These are phyloP conservation scores for Papilio glaucus DNA, from an alignment of 1,140 invertebrate species.

Conservation along the genomic window DNA sequence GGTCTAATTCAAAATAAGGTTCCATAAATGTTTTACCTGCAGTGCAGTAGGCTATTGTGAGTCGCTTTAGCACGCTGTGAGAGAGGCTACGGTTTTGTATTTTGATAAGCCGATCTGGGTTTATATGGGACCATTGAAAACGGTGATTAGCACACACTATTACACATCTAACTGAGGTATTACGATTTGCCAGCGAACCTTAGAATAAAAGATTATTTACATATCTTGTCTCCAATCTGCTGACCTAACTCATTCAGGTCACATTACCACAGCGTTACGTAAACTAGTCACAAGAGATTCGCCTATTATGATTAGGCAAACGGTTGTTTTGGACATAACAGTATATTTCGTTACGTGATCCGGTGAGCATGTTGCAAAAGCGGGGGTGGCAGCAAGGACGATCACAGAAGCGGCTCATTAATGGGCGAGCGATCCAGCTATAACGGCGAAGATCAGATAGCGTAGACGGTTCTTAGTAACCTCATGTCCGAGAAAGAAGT, in stretches of 20 bases:
- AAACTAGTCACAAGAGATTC: conserved; percentile 31
- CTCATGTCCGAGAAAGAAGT: conserved; percentile 15
- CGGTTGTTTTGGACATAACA: conserved; percentile 37
- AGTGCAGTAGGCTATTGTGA: no score
- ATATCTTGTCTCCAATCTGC: conserved; percentile 2
- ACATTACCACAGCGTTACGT: conserved; percentile 11
- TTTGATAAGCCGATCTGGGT: no score
- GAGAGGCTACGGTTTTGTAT: no score
- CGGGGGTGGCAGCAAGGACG: conserved; percentile 47
- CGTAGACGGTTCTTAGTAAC: conserved; percentile 24
- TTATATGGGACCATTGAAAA: no score
- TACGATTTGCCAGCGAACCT: no score
- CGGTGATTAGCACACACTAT: background rate
- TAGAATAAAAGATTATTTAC: background rate
- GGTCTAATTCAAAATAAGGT: background rate
- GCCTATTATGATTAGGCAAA: conserved; percentile 36
- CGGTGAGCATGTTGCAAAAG: conserved; percentile 43
- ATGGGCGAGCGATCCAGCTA: conserved; percentile 37
- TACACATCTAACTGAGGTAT: background rate
- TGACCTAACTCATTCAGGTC: background rate
- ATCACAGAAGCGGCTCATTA: conserved; percentile 43
- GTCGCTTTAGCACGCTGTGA: no score
- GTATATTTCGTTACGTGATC: conserved; percentile 36
- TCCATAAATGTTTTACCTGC: no score
- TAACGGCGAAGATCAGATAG: conserved; percentile 39